These are phyloP conservation scores for Anniella stebbinsi DNA, from an alignment of 2,797 vertebrate species.

Conservation along the genomic window DNA sequence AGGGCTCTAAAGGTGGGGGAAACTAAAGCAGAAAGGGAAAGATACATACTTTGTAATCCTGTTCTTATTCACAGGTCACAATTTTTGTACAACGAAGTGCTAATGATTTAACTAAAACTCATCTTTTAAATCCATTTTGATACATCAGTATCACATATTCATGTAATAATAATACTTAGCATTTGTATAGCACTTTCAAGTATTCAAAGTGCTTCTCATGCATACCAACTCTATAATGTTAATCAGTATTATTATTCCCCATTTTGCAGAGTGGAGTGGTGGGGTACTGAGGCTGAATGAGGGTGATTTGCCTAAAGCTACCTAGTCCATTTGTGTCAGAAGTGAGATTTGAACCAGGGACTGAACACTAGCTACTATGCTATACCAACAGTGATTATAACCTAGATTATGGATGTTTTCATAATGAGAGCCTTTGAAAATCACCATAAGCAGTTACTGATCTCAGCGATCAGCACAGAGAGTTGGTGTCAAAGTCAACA, in stretches of 20 bases:
- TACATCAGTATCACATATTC: conserved; percentile 9
- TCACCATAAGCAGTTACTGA: not conserved
- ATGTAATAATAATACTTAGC: not conserved
- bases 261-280: not conserved
- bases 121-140: conserved; percentile 1
- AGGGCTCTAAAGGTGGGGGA: conserved; percentile 73
- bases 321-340: not conserved
- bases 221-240: not conserved
- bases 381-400: not conserved
- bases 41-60: conserved; percentile 69
- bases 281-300: not conserved
- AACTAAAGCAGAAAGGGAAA: conserved; percentile 77
- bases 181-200: not conserved
- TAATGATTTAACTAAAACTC: not conserved
- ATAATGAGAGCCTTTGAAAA: not conserved
- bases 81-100: conserved; percentile 19
- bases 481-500: not conserved
- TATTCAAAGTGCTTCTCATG: not conserved
- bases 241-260: not conserved
- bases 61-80: conserved; percentile 57
- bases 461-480: not conserved
- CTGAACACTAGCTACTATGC: not conserved
- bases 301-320: not conserved
- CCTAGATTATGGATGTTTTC: not conserved
- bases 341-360: not conserved